These are phyloP conservation scores for Cyprinodon brontotheroides DNA, from an alignment of 2,113 vertebrate genomes.

Conservation along the genomic window DNA sequence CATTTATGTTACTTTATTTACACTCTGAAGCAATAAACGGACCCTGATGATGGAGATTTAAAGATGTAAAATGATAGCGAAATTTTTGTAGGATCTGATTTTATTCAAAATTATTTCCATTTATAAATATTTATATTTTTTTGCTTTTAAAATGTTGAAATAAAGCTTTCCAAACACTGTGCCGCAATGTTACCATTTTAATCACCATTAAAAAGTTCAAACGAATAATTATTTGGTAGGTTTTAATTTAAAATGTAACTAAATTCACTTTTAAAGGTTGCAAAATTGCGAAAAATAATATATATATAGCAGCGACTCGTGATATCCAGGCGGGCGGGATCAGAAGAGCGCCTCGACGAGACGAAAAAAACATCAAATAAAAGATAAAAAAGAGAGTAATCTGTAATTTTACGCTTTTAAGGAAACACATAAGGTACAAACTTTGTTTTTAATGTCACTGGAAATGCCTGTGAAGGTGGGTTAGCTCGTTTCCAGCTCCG, in stretches of 20 bases:
- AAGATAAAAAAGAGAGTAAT: constrained; percentile 33
- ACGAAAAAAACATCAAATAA: neutral
- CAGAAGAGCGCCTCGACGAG: constrained; percentile 28
- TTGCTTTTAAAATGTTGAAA: too few relatives aligned
- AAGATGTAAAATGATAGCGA: neutral
- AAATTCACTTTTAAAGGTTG: constrained; percentile 49
- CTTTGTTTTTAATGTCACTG: neutral
- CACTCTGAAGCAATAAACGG: neutral
- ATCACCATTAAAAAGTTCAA: neutral
- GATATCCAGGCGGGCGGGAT: constrained; percentile 66
- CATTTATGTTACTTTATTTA: neutral
- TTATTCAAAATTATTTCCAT: too few relatives aligned
- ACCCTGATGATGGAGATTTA: neutral
- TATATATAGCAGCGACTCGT: constrained; percentile 57
- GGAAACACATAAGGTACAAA: constrained; percentile 1
- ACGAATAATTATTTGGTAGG: too few relatives aligned
- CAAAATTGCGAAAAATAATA: constrained; percentile 9
- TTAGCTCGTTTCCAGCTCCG: neutral
- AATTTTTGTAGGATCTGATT: neutral
- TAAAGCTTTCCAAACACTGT: neutral
- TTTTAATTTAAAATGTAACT: neutral
- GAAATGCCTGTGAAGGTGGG: neutral
- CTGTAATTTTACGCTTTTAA: neutral
- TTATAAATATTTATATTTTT: too few relatives aligned
- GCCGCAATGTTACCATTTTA: neutral